phyloP scores from a whole-genome alignment of 2,113 vertebrate genomes.

The Oncorhynchus gorbuscha region DNA sequence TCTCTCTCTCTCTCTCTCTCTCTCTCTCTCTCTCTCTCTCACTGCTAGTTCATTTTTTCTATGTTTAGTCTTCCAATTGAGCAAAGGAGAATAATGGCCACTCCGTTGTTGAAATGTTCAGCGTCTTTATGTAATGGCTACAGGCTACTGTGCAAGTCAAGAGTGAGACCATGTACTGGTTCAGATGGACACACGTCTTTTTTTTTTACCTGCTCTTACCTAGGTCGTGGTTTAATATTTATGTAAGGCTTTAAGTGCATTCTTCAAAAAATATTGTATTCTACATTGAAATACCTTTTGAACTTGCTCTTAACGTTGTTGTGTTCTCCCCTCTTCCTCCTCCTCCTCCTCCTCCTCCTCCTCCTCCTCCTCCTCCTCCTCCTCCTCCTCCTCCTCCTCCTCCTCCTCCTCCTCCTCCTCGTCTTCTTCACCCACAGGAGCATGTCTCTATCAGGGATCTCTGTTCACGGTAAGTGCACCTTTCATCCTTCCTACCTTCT shows the following conservation, averaged over 20 bases:
- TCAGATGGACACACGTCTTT: too few relatives aligned
- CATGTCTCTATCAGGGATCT: slow-evolving; percentile 81
- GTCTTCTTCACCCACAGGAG: slow-evolving; percentile 71
- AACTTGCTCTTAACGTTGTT: not conserved
- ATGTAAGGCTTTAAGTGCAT: not conserved
- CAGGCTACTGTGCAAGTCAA: not conserved
- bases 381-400: not conserved
- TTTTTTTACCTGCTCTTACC: not conserved
- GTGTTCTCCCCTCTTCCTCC: not conserved
- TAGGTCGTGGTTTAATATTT: not conserved
- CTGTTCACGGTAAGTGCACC: slow-evolving; percentile 81
- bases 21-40: too few relatives aligned
- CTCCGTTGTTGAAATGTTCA: not conserved
- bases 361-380: not conserved
- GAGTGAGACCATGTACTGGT: too few relatives aligned
- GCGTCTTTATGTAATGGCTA: not conserved
- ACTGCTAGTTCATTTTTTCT: slow-evolving; percentile 8
- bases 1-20: too few relatives aligned
- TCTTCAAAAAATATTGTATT: not conserved
- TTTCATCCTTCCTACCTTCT: slow-evolving; percentile 1
- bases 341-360: not conserved
- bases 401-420: not conserved
- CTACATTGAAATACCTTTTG: not conserved
- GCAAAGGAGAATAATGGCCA: slow-evolving; percentile 9
- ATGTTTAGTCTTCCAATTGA: slow-evolving; percentile 9